phyloP scores from a whole-genome alignment of 2,113 vertebrate species.

The Epinephelus fuscoguttatus region DNA sequence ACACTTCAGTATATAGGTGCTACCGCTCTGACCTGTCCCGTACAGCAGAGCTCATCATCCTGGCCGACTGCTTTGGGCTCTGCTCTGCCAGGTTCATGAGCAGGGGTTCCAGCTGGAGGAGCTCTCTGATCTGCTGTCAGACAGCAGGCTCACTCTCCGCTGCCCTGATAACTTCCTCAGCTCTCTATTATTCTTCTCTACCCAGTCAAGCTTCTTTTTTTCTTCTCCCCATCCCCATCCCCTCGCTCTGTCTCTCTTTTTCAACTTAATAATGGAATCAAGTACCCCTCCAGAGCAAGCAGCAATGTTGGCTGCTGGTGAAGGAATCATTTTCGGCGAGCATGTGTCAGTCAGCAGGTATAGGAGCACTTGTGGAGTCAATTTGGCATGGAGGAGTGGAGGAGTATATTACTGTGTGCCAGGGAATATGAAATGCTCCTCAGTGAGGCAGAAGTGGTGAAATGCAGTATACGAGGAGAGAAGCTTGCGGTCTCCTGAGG shows the following conservation, averaged over 20 bases:
- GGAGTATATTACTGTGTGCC: constrained; percentile 77
- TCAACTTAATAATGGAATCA: constrained; percentile 83
- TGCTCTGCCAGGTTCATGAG: constrained; percentile 46
- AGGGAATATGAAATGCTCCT: constrained; percentile 81
- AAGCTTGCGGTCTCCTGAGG: constrained; percentile 70
- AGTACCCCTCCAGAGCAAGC: constrained; percentile 75
- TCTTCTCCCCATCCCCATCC: constrained; percentile 19
- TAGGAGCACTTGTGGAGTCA: constrained; percentile 83
- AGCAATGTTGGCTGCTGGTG: constrained; percentile 72
- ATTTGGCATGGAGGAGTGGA: constrained; percentile 82
- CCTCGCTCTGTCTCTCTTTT: constrained; percentile 75
- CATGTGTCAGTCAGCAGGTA: constrained; percentile 82
- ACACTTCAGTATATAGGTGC: constrained; percentile 33
- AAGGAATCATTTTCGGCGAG: constrained; percentile 79
- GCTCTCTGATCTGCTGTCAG: constrained; percentile 82
- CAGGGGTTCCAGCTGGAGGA: constrained; percentile 75
- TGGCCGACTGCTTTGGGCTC: constrained; percentile 14
- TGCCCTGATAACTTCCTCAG: constrained; percentile 79
- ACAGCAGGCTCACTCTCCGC: constrained; percentile 73
- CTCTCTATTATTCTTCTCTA: constrained; percentile 71
- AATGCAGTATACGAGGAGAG: constrained; percentile 75
- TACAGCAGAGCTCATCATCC: constrained; percentile 68
- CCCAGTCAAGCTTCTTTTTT: constrained; percentile 65
- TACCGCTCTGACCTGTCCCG: constrained; percentile 40
- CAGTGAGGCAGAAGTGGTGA: constrained; percentile 76